phyloP scores from a whole-genome alignment of 2,888 invertebrate genomes.

The Bimastos eiseni region DNA sequence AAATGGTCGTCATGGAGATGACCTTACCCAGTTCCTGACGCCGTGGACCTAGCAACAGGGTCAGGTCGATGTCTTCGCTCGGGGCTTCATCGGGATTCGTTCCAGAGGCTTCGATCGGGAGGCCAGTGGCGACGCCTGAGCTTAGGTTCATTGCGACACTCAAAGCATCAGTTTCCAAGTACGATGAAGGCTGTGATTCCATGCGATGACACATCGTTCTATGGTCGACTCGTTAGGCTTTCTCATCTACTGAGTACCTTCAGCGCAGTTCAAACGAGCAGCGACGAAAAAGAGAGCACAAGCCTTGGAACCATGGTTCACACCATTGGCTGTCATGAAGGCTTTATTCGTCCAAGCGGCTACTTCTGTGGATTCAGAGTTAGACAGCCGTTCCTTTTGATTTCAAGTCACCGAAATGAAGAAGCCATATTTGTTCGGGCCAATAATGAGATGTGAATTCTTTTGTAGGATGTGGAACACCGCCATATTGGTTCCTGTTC shows the following conservation, averaged over 20 bases:
- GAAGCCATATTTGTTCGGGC: background rate
- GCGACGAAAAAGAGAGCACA: background rate
- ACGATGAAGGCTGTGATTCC: background rate
- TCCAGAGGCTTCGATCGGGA: background rate
- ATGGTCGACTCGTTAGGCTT: too few species aligned
- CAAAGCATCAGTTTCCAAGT: background rate
- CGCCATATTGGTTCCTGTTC: background rate
- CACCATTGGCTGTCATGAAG: background rate
- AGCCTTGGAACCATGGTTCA: background rate
- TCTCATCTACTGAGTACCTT: background rate
- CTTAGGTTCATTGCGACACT: background rate
- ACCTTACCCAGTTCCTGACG: constrained; percentile 40
- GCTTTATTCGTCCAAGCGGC: background rate
- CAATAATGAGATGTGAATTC: background rate
- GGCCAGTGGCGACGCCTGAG: background rate
- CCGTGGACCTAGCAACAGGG: constrained; percentile 38
- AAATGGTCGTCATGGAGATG: constrained; percentile 60
- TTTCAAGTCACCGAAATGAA: too few species aligned
- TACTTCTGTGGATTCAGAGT: background rate
- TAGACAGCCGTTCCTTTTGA: background rate
- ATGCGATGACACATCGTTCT: background rate
- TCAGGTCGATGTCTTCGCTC: background rate
- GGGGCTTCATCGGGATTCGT: background rate
- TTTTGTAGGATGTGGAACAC: background rate
- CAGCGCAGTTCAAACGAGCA: background rate